Evolutionary conservation across 2,888 invertebrate species (phyloP).

Genomic region (Eupithecia subfuscata): DNA sequence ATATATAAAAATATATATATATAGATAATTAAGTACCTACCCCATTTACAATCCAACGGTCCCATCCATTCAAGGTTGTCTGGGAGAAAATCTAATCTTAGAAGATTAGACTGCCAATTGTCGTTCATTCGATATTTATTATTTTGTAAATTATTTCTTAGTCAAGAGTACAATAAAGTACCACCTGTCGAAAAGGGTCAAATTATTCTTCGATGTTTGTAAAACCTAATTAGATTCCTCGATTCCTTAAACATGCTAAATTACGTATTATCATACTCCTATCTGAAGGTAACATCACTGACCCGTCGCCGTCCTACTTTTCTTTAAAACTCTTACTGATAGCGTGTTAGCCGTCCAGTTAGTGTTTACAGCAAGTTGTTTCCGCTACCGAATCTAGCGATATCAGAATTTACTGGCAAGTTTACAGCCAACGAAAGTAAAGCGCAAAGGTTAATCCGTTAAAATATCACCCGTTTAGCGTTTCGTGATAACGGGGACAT

Average conservation of each 20-base stretch:
- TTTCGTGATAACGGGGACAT: constrained; percentile 31
- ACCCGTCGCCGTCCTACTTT: neutral
- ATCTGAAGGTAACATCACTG: neutral
- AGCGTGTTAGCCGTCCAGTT: constrained; percentile 4
- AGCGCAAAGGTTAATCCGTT: constrained; percentile 35
- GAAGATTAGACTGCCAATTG: neutral
- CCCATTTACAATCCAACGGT: neutral
- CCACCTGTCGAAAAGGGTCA: neutral
- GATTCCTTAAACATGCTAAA: neutral
- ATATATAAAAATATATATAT: neutral
- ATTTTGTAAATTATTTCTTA: neutral
- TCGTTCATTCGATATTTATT: neutral
- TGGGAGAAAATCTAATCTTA: no score
- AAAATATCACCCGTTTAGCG: constrained; percentile 41
- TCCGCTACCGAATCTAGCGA: constrained; percentile 16
- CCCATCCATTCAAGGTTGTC: neutral
- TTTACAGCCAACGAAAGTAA: constrained; percentile 27
- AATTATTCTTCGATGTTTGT: neutral
- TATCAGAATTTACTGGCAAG: constrained; percentile 23
- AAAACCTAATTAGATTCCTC: neutral
- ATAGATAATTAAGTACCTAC: no score
- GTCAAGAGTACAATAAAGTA: neutral
- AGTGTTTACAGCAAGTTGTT: constrained; percentile 2
- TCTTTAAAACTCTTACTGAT: constrained; percentile 9
- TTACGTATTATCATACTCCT: neutral